Evolutionary conservation across 2,888 invertebrate species (phyloP), one percentile per base, ranked within the genome.

Genomic region (Melanostoma scalare): DNA sequence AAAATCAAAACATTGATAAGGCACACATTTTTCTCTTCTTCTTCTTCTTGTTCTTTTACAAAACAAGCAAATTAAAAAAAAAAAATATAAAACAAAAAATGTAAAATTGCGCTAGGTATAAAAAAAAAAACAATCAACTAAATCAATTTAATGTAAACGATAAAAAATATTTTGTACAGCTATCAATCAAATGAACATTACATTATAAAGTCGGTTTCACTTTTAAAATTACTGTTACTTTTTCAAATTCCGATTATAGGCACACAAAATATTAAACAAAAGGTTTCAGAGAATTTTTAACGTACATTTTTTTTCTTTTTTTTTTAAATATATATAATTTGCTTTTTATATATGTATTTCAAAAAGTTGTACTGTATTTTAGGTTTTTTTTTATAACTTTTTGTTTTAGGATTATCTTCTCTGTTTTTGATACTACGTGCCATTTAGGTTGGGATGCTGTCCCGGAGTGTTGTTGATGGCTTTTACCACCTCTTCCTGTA

Each of bases 401-500:
- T 20, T 3, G 9, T 35, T 63, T 46, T 61, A 20, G 1, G 1
- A 20, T 20, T 20, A 20, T 56, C 3, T 46, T 30, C 9, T 3
- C 31, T 10, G 30, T 56, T 40, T 6, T 52, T 0, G 30, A 20
- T 50, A 79, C 69, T 85, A 86, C 58, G 86, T 84, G 9, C 85
- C 85, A 20, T 85, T 86, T 76, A 91, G 87, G 86, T 91, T 91
- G 42, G 90, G 91, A 88, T 91, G 91, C 73, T 90, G 89, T 3
- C 90, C 89, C 86, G 85, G 88, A 75, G 86, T 87, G 87, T 89
- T 89, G 75, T 89, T 89, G 85, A 95, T 95, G 31, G 97, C 96
- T 88, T 95, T 94, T 69, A 95, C 93, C 30, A 97, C 97, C 93
- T 99, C 98, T 78, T 98, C 97, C 6, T 97, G 96, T 88, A 99